Evolutionary conservation across 2,797 vertebrate species (phyloP).

Genomic region (Lithobates sylvaticus): DNA sequence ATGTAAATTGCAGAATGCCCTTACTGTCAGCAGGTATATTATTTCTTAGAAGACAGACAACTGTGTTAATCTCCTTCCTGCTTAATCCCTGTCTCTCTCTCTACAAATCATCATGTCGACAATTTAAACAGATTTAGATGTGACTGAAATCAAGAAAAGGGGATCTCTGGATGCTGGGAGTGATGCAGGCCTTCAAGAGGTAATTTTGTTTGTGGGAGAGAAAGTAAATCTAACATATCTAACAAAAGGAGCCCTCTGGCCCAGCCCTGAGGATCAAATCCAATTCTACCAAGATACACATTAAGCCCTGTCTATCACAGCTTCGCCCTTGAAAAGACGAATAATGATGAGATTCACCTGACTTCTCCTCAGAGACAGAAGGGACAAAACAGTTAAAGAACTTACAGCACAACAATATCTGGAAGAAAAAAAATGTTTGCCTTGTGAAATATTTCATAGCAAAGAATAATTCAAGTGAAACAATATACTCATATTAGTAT

Average conservation of each 20-base stretch:
- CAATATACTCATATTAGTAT: not conserved
- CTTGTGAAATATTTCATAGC: slow-evolving; percentile 55
- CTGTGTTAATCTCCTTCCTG: slow-evolving; percentile 77
- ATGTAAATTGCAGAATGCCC: slow-evolving; percentile 77
- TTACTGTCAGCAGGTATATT: slow-evolving; percentile 76
- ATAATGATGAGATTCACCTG: slow-evolving; percentile 82
- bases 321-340: slow-evolving; percentile 87
- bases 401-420: slow-evolving; percentile 56
- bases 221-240: slow-evolving; percentile 85
- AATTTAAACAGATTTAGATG: slow-evolving; percentile 79
- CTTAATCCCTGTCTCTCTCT: slow-evolving; percentile 77
- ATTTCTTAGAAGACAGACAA: slow-evolving; percentile 76
- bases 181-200: slow-evolving; percentile 76
- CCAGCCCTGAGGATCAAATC: slow-evolving; percentile 90
- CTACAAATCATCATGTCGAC: slow-evolving; percentile 74
- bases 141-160: slow-evolving; percentile 78
- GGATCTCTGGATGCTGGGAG: slow-evolving; percentile 74
- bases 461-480: slow-evolving; percentile 14
- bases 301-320: slow-evolving; percentile 91
- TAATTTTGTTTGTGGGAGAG: slow-evolving; percentile 86
- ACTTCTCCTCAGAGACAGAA: slow-evolving; percentile 66
- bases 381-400: slow-evolving; percentile 67
- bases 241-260: slow-evolving; percentile 80
- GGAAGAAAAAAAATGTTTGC: slow-evolving; percentile 49
- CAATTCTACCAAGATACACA: slow-evolving; percentile 91